phyloP scores from a whole-genome alignment of 2,888 invertebrate genomes.

The Caenorhabditis sp. region DNA sequence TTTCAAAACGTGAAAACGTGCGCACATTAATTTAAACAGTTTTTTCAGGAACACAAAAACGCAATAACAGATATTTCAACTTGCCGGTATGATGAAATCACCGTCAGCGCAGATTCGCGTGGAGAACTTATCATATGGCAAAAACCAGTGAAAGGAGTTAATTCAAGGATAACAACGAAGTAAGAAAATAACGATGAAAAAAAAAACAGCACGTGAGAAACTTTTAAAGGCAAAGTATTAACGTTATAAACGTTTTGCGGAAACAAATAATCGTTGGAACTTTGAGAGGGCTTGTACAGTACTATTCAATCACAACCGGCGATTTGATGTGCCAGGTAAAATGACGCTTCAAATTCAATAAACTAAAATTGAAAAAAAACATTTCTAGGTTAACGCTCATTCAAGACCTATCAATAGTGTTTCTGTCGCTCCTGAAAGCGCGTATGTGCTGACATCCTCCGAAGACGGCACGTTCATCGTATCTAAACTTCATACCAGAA shows the following conservation, averaged over 20 bases:
- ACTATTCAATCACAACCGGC: constrained; percentile 62
- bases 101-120: constrained; percentile 67
- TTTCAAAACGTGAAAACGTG: background rate
- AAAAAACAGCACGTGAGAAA: too few relatives aligned
- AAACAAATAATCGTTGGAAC: constrained; percentile 75
- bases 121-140: constrained; percentile 75
- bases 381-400: constrained; percentile 66
- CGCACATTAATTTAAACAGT: background rate
- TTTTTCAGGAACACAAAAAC: constrained; percentile 69
- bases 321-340: constrained; percentile 68
- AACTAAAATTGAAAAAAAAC: background rate
- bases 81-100: constrained; percentile 75
- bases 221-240: constrained; percentile 61
- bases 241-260: constrained; percentile 72
- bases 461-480: constrained; percentile 73
- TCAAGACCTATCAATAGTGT: constrained; percentile 70
- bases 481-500: constrained; percentile 77
- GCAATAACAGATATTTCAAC: constrained; percentile 76
- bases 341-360: background rate
- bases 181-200: constrained; percentile 17
- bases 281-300: constrained; percentile 62
- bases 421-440: constrained; percentile 78
- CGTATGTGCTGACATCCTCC: constrained; percentile 73
- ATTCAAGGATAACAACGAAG: constrained; percentile 68
- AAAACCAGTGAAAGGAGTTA: constrained; percentile 69